Conservation (phyloP, 2,113 vertebrate species). For the Gracilinanus agilis region DNA sequence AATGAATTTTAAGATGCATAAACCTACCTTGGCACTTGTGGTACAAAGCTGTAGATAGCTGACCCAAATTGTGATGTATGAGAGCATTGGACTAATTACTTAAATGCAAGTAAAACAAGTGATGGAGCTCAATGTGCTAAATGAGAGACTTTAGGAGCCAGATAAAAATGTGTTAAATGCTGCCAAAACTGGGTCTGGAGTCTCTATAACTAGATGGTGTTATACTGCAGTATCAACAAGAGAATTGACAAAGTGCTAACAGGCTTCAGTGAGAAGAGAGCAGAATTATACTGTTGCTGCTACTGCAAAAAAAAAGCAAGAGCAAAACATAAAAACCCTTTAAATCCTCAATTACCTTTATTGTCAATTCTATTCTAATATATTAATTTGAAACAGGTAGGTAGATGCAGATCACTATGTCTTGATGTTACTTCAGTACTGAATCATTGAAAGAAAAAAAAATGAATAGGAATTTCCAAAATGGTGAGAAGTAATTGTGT, state of each 20-base stretch:
- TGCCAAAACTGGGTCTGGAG: constrained; percentile 62
- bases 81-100: constrained; percentile 3
- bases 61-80: constrained; percentile 23
- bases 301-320: too few relatives aligned
- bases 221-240: constrained; percentile 61
- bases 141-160: constrained; percentile 45
- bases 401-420: constrained; percentile 78
- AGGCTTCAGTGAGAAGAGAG: constrained; percentile 66
- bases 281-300: constrained; percentile 68
- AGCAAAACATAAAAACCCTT: constrained; percentile 73
- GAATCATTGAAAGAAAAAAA: constrained; percentile 71
- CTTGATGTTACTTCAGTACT: constrained; percentile 80
- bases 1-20: constrained; percentile 16
- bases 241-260: constrained; percentile 74
- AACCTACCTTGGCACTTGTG: not conserved
- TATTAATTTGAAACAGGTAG: constrained; percentile 79
- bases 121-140: constrained; percentile 16
- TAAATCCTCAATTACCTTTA: constrained; percentile 66
- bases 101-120: constrained; percentile 11
- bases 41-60: constrained; percentile 27
- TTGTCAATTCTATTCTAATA: constrained; percentile 72
- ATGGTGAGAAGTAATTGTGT: too few relatives aligned
- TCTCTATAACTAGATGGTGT: constrained; percentile 65
- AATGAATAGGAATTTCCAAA: too few relatives aligned
- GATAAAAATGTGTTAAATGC: constrained; percentile 74